phyloP scores from a whole-genome alignment of 2,113 vertebrate genomes.

The Loxodonta africana region DNA sequence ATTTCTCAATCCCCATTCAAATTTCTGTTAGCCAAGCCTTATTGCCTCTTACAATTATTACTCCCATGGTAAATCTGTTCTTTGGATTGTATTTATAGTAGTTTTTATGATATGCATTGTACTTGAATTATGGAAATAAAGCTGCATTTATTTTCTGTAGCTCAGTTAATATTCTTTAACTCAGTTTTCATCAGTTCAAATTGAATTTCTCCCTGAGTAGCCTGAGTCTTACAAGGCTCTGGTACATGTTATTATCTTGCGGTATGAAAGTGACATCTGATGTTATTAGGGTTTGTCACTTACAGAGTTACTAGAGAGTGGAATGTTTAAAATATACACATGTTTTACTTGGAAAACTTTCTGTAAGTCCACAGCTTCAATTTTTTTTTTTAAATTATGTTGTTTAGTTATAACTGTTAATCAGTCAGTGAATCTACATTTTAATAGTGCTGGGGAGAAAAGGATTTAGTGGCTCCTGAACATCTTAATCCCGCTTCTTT shows the following conservation, averaged over 20 bases:
- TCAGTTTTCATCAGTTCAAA: conserved; percentile 36
- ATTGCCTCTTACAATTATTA: neutral
- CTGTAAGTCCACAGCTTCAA: neutral
- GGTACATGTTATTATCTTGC: conserved; percentile 8
- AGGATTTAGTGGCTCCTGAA: conserved; percentile 13
- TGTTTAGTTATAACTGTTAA: neutral
- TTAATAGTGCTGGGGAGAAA: neutral
- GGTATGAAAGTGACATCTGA: neutral
- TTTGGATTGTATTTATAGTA: conserved; percentile 28
- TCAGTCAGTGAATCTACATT: neutral
- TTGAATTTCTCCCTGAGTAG: conserved; percentile 17
- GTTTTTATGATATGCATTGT: conserved; percentile 33
- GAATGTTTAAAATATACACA: conserved; percentile 46
- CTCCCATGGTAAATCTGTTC: conserved; percentile 29
- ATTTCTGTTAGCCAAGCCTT: conserved; percentile 26
- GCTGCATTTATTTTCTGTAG: conserved; percentile 24
- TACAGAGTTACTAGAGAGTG: conserved; percentile 31
- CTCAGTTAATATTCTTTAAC: neutral
- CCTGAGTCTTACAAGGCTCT: conserved; percentile 46
- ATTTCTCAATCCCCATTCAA: conserved; percentile 17
- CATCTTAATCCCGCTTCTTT: conserved; percentile 33
- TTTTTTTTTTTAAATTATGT: neutral
- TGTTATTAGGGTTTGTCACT: conserved; percentile 30
- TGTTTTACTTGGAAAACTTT: conserved; percentile 3
- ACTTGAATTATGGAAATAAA: conserved; percentile 46